Base-by-base conservation (phyloP, 2,797 vertebrate species). In the Coregonus suidteri region DNA sequence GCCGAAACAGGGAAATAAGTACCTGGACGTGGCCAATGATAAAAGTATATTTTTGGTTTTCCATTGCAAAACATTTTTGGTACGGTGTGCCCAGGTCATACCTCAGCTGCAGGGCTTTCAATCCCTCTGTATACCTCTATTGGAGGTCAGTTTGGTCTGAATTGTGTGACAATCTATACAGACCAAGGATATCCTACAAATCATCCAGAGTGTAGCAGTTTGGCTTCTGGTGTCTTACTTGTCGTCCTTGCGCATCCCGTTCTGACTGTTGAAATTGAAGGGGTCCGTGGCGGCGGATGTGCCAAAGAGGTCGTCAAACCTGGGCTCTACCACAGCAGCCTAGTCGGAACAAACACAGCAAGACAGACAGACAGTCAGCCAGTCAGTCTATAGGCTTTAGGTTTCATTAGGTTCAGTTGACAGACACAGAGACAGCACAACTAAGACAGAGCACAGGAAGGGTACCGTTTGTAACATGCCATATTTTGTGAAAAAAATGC, bases 231-330 rank as follows among this genome's bases (percentile, higher is more conserved):
- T 15, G 0, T 4, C 95, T 93, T 91, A 98, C 98, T 96, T 98
- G 84, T 99, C 97, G 4, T 98, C 97, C 88, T 95, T 98, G 80
- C 92, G 95, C 95, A 98, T 95, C 79, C 98, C 98, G 0, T 99
- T 99, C 89, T 99, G 98, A 91, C 91, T 96, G 94, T 96, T 98
- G 91, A 99, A 99, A 92, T 99, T 99, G 91, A 99, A 99, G 0
- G 97, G 97, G 81, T 98, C 97, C 0, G 92, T 94, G 73, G 96
- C 91, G 4, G 96, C 95, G 0, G 97, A 95, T 69, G 96, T 98
- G 83, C 98, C 98, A 1, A 99, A 99, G 87, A 99, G 91, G 89
- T 99, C 96, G 0, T 99, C 98, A 41, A 99, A 99, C 85, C 96
- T 97, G 77, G 94, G 97, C 89, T 99, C 98, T 79, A 95, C 98